These are phyloP conservation scores for Panthera leo DNA, from an alignment of 2,113 vertebrate species.

Conservation along the genomic window DNA sequence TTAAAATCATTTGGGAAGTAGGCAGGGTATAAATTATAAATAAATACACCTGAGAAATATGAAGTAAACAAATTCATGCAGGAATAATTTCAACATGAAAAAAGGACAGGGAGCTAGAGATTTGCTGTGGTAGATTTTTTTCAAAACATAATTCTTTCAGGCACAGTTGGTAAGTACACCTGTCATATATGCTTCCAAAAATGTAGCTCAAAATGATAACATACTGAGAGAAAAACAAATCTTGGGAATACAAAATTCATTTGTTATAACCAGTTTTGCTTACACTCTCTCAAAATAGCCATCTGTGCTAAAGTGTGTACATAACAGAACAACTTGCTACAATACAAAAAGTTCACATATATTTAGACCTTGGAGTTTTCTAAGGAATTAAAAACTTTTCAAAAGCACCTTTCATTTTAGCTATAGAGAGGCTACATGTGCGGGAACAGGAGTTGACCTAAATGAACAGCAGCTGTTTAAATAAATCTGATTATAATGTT, in stretches of 20 bases:
- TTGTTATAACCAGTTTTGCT: slow-evolving; percentile 77
- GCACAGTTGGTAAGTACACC: slow-evolving; percentile 75
- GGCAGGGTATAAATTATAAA: slow-evolving; percentile 48
- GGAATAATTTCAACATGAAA: slow-evolving; percentile 54
- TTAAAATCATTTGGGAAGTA: slow-evolving; percentile 48
- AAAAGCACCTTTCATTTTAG: slow-evolving; percentile 10
- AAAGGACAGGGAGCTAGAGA: slow-evolving; percentile 14
- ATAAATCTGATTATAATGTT: background rate
- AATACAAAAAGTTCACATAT: slow-evolving; percentile 29
- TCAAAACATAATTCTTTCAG: slow-evolving; percentile 57
- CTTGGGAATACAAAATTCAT: slow-evolving; percentile 68
- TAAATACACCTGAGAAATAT: slow-evolving; percentile 44
- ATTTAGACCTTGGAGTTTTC: slow-evolving; percentile 54
- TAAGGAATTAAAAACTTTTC: slow-evolving; percentile 34
- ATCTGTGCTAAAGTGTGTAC: slow-evolving; percentile 68
- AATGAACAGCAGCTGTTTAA: background rate
- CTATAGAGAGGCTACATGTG: background rate
- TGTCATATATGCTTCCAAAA: slow-evolving; percentile 72
- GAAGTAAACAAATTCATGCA: slow-evolving; percentile 53
- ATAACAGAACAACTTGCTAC: slow-evolving; percentile 51
- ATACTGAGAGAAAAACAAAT: slow-evolving; percentile 72
- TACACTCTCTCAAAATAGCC: slow-evolving; percentile 73
- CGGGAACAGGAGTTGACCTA: background rate
- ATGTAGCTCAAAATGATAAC: slow-evolving; percentile 69
- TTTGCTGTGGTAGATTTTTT: slow-evolving; percentile 1